Base-by-base conservation (phyloP, 2,888 invertebrate genomes). In the Xestobium rufovillosum region DNA sequence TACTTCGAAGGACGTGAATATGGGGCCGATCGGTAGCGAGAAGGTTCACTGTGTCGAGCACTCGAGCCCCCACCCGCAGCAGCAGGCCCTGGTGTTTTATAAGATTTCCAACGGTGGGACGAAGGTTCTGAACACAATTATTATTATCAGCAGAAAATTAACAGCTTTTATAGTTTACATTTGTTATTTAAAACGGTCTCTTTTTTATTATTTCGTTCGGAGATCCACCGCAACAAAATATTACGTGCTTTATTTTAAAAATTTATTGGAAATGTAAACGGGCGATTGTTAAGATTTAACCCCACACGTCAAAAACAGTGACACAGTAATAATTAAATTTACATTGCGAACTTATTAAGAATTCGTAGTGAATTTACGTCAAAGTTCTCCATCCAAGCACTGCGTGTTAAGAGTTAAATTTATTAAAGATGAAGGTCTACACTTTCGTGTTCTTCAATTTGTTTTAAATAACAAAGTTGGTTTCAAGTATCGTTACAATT, bases 1-100 rank as follows among this genome's bases (percentile, higher is more conserved):
- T 71, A 72, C 66, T 73, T 73, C 56, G 69, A 58, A 48, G 73
- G 71, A 48, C 73, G 70, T 53, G 72, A 59, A 60, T 75, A 75
- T 42, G 74, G 74, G 48, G 72, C 70, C 48, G 70, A 66, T 57
- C 74, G 72, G 64, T 72, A 75, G 57, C 73, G 73, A 60, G 71
- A 64, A 38, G 61, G 60, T 43, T 65, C 64, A 45, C 55, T 50
- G 42, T 63, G 62, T 47, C 70, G 68, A 57, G 67, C 64, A 56
- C 67, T 66, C 51, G 69, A 65, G 45, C 68, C 65, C 38, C 68
- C 63, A 50, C 70, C 66, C 43, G 68, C 63, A 34, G 58, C n/a
- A n/a, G n/a, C n/a, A n/a, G n/a, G 6, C 6, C 23, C n/a, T 19
- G 23, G 6, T 19, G 58, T 49, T 67, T 72, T 72, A 68, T 72